Evolutionary conservation across 2,888 invertebrate genomes (phyloP).

Genomic region (Xestia ashworthii): DNA sequence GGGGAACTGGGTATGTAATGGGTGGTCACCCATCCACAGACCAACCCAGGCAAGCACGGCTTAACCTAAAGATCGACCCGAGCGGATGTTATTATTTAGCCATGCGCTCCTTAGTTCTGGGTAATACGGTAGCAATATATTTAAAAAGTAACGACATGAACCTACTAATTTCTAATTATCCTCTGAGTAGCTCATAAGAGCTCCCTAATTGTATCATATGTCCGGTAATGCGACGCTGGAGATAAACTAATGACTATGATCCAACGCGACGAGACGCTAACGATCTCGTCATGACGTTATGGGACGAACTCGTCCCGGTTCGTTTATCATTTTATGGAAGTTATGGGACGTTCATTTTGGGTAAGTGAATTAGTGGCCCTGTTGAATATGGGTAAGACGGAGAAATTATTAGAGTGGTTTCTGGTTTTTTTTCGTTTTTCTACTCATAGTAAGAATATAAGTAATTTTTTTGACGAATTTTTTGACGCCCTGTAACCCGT

Average conservation of each 20-base stretch:
- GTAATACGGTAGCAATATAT: neutral
- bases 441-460: neutral
- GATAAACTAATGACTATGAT: slow-evolving; percentile 34
- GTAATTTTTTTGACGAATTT: too few relatives aligned
- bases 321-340: slow-evolving; percentile 37
- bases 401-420: neutral
- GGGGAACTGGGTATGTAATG: too few relatives aligned
- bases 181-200: slow-evolving; percentile 24
- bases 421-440: neutral
- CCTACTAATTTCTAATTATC: slow-evolving; percentile 5
- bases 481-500: too few relatives aligned
- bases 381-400: neutral
- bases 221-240: slow-evolving; percentile 41
- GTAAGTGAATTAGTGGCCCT: slow-evolving; percentile 37
- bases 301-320: slow-evolving; percentile 8
- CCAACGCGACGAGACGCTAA: slow-evolving; percentile 42
- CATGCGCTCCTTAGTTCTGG: too few relatives aligned
- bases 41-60: too few relatives aligned
- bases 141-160: neutral
- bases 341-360: slow-evolving; percentile 25
- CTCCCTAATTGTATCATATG: slow-evolving; percentile 52
- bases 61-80: too few relatives aligned
- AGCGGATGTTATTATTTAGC: too few relatives aligned
- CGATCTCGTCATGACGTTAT: slow-evolving; percentile 49
- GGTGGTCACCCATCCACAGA: too few relatives aligned